These are phyloP conservation scores for Thereva nobilitata DNA, from an alignment of 2,888 invertebrate species.

Conservation along the genomic window DNA sequence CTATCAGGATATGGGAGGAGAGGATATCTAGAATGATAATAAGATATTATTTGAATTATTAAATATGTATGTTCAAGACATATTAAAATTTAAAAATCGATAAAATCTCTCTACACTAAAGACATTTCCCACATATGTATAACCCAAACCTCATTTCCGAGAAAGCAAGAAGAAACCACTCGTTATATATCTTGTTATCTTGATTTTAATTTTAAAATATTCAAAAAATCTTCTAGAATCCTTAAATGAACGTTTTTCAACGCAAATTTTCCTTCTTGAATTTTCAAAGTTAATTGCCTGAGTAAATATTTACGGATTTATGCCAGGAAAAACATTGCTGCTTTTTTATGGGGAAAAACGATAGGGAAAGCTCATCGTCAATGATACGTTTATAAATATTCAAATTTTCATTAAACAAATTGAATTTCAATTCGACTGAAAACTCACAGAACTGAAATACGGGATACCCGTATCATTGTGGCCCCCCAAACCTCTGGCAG, in stretches of 20 bases:
- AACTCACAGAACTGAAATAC: constrained; percentile 4
- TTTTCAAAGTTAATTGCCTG: constrained; percentile 14
- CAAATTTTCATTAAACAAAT: constrained; percentile 44
- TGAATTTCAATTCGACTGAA: constrained; percentile 36
- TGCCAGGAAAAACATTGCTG: constrained; percentile 20
- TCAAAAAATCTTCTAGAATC: neutral
- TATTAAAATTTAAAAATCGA: too few relatives aligned
- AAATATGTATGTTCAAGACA: too few relatives aligned
- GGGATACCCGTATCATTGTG: neutral
- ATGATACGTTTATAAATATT: constrained; percentile 43
- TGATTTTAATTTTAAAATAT: too few relatives aligned
- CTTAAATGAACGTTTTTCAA: constrained; percentile 1
- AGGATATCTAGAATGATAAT: too few relatives aligned
- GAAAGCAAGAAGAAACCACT: too few relatives aligned
- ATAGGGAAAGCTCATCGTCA: constrained; percentile 30
- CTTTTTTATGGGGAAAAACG: constrained; percentile 6
- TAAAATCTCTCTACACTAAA: too few relatives aligned
- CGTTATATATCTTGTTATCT: too few relatives aligned
- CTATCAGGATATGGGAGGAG: too few relatives aligned
- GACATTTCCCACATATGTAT: too few relatives aligned
- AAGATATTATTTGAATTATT: too few relatives aligned
- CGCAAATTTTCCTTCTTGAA: neutral
- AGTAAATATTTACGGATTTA: constrained; percentile 26
- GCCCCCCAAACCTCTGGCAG: too few relatives aligned
- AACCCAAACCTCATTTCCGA: too few relatives aligned